Conservation (phyloP, 2,797 vertebrate genomes). For the Cyprinella venusta region DNA sequence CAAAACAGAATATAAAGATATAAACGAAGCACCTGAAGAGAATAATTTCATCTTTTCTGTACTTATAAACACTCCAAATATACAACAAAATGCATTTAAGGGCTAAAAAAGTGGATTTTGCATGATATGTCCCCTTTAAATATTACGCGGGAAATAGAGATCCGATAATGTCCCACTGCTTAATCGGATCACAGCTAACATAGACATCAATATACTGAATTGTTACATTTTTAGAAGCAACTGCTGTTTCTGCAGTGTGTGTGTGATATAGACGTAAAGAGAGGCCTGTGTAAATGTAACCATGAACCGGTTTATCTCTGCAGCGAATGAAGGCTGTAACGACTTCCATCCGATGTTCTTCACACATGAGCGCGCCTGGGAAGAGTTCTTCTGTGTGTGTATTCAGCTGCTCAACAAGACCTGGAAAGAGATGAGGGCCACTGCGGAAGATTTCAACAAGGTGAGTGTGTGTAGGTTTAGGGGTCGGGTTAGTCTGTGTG, state of each 20-base stretch:
- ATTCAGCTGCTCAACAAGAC: constrained; percentile 98
- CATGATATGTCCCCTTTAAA: no score
- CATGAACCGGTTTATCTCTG: constrained; percentile 25
- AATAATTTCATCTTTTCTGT: no score
- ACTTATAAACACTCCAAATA: no score
- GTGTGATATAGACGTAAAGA: not conserved
- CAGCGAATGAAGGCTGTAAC: constrained; percentile 96
- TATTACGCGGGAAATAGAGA: not conserved
- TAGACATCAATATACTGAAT: not conserved
- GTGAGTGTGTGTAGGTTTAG: constrained; percentile 66
- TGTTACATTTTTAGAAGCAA: not conserved
- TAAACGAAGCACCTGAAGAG: no score
- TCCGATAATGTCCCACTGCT: not conserved
- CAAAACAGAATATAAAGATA: no score
- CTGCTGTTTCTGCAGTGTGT: not conserved
- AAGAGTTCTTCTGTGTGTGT: constrained; percentile 97
- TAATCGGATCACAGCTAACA: not conserved
- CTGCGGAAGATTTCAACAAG: constrained; percentile 98
- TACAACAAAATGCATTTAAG: no score
- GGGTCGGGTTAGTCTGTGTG: no score
- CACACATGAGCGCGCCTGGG: constrained; percentile 95
- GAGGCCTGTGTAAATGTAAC: not conserved
- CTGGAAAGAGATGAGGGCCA: constrained; percentile 99
- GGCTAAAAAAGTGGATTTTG: no score
- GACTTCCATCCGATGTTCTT: constrained; percentile 99